Base-by-base conservation (phyloP, 92 coral and sea anemone species). In the Isaurus tuberculatus region DNA sequence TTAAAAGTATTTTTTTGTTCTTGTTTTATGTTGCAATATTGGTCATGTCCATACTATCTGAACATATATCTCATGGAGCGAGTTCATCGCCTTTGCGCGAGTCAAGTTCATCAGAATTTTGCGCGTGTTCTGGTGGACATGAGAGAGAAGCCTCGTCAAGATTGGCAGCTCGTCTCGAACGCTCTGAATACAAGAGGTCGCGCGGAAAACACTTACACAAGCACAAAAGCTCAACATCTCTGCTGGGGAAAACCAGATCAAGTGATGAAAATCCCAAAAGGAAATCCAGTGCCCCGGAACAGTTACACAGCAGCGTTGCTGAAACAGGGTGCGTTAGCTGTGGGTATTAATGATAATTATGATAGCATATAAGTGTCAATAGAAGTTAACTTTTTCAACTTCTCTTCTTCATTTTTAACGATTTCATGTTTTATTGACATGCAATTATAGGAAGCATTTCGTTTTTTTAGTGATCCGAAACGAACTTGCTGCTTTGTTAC, bases 111-210 rank as follows among this genome's bases (percentile, higher is more conserved):
- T 79, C 87, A 17, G 93, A 90, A 42, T 85, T 90, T 80, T 93
- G 85, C n/a, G 89, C 91, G 11, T 94, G 92, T 81, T 58, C 55
- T 77, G 70, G 82, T 3, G 82, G 82, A 23, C 57, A 58, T 84
- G 89, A 89, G 53, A 71, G 91, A 40, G 92, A 88, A 31, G 67
- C 99, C 25, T 96, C 99, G 2, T 90, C 96, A 6, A 90, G 99
- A 26, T 92, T 96, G 33, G 94, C 98, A 26, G 99, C 99, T 14
- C 89, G 97, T 19, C 88, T 96, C 33, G 99, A 96, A 84, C 88
- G 98, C 36, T 96, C 99, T 32, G 99, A 92, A 65, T 90, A 94
- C 91, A 94, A 92, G 66, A 88, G 99, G 82, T 91, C 98, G 70
- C 91, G 97, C 6, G 94, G 97, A 86, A 94, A 92, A 74, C 88